Evolutionary conservation across 1,140 invertebrate genomes (phyloP), one percentile per base, ranked within the genome.

Genomic region (Drosophila elegans): DNA sequence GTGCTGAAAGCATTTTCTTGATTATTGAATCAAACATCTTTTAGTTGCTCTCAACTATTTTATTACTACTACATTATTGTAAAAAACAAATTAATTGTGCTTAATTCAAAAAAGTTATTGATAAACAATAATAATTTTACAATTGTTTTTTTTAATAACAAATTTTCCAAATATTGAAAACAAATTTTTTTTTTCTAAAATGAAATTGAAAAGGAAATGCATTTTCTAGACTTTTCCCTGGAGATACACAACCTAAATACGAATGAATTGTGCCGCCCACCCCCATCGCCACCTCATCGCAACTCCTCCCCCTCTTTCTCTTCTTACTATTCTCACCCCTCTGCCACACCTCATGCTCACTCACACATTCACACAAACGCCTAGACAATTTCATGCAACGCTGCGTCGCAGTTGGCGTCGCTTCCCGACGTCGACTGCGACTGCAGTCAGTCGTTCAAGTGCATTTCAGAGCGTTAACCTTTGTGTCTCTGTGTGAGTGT

Each of bases 371-470:
- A 41, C 46, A 45, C 62, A 42, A 25, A 73, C 51, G 61, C 72
- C 73, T 77, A 75, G 75, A 77, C 67, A 64, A 77, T 69, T 77
- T 77, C 73, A 77, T 77, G 74, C 74, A 51, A 77, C 63, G 74
- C 74, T 69, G 63, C 62, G 57, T 4, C 59, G 25, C 72, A 57
- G 57, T n/a, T 10, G 11, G 38, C 62, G 34, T 39, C 25, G 46
- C 53, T 41, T 41, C 51, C 51, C 27, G 46, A 48, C 62, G 52
- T 38, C 62, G 41, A 63, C 34, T 39, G 74, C 74, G 53, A 57
- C 71, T 73, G 83, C 67, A 80, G 80, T 85, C 81, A 90, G 81
- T 90, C 86, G 86, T 91, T 91, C 89, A 91, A 91, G 89, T 91
- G 89, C 89, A 91, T 80, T 73, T 79, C 78, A 88, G 88, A 79